These are phyloP conservation scores for Tachina fera DNA, from an alignment of 2,888 invertebrate species.

Conservation along the genomic window DNA sequence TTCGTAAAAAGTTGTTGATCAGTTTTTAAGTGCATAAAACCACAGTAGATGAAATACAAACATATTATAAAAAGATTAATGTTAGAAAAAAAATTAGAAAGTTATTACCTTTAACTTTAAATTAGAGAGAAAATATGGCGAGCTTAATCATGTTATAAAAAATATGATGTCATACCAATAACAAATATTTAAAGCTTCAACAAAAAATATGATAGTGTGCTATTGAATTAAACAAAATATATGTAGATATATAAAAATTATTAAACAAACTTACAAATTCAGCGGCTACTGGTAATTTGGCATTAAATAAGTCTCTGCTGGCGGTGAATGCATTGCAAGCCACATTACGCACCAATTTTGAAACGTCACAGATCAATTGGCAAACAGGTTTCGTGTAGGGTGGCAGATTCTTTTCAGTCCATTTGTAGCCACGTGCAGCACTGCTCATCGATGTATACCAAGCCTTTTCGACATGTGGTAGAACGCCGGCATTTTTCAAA, in stretches of 20 bases:
- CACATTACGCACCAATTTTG: conserved; percentile 84
- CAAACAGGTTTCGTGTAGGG: conserved; percentile 87
- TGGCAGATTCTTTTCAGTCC: conserved; percentile 88
- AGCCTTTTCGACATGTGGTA: conserved; percentile 86
- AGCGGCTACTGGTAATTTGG: conserved; percentile 84
- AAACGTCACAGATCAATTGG: conserved; percentile 85
- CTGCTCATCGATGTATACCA: conserved; percentile 86
- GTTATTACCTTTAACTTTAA: too few species aligned
- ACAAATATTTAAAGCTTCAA: conserved; percentile 21
- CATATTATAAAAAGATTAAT: too few species aligned
- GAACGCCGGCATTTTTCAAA: conserved; percentile 86
- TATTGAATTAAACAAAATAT: neutral
- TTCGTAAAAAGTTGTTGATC: too few species aligned
- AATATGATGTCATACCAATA: conserved; percentile 42
- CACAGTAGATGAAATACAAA: too few species aligned
- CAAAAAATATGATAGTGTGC: neutral
- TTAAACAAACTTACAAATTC: conserved; percentile 83
- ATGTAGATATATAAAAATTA: neutral
- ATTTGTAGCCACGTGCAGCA: conserved; percentile 86
- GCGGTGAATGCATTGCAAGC: conserved; percentile 84
- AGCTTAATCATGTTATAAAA: conserved; percentile 13
- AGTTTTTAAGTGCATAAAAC: too few species aligned
- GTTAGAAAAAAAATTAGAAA: neutral
- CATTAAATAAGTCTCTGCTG: conserved; percentile 83
- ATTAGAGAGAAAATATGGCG: neutral